These are phyloP conservation scores for Drosophila pruinosa DNA, from an alignment of 1,140 invertebrate genomes.

Conservation along the genomic window DNA sequence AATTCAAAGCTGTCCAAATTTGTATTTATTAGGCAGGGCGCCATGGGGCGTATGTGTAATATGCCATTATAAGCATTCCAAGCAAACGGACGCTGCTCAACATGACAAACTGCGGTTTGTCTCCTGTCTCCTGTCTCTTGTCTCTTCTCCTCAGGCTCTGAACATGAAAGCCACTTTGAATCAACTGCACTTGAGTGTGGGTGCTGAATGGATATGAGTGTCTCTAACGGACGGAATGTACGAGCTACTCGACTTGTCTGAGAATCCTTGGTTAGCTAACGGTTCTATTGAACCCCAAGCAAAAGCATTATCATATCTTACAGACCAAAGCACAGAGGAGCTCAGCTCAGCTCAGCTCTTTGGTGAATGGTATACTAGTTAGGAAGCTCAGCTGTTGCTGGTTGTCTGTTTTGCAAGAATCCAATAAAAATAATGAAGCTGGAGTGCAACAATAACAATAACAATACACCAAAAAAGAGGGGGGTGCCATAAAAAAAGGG, in stretches of 20 bases:
- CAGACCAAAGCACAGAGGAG: slow-evolving; percentile 11
- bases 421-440: slow-evolving; percentile 76
- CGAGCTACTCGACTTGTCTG: slow-evolving; percentile 10
- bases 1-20: slow-evolving; percentile 75
- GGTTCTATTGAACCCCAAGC: slow-evolving; percentile 68
- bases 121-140: slow-evolving; percentile 1
- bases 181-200: slow-evolving; percentile 33
- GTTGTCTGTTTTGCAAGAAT: slow-evolving; percentile 44
- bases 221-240: not conserved
- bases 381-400: slow-evolving; percentile 1
- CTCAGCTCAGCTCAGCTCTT: too few species aligned
- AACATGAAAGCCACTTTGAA: slow-evolving; percentile 13
- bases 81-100: slow-evolving; percentile 21
- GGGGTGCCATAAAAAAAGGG: slow-evolving; percentile 21
- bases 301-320: slow-evolving; percentile 66
- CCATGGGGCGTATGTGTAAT: slow-evolving; percentile 79
- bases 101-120: slow-evolving; percentile 49
- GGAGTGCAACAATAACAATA: slow-evolving; percentile 54
- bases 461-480: not conserved
- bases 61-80: slow-evolving; percentile 76
- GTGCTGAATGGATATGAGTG: not conserved
- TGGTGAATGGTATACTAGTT: not conserved
- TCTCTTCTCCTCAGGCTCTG: slow-evolving; percentile 4
- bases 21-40: slow-evolving; percentile 76
- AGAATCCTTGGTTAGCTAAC: slow-evolving; percentile 38